phyloP scores from a whole-genome alignment of 2,113 vertebrate species.

The Rallus limicola region DNA sequence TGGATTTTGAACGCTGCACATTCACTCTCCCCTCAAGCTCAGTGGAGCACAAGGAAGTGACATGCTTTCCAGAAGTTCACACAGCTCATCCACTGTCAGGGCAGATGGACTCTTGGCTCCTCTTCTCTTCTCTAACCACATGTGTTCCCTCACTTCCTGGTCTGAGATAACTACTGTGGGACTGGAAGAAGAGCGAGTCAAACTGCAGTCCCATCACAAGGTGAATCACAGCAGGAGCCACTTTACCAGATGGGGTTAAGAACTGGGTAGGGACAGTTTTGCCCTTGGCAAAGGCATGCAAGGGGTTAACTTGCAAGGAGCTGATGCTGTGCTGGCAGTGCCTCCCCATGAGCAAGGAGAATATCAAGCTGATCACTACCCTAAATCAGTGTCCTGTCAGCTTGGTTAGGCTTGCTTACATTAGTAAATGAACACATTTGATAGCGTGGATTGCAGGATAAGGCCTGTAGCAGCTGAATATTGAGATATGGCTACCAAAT shows the following conservation, averaged over 20 bases:
- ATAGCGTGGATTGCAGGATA: background rate
- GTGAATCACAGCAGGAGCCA: fast-evolving
- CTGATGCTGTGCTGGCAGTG: background rate
- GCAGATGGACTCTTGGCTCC: background rate
- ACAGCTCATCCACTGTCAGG: background rate
- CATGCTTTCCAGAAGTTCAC: background rate
- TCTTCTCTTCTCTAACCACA: background rate
- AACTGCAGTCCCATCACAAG: background rate
- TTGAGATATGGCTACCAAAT: background rate
- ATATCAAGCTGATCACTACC: background rate
- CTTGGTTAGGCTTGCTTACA: background rate
- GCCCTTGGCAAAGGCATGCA: background rate
- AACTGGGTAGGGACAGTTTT: background rate
- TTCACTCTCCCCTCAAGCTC: background rate
- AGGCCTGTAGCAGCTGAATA: background rate
- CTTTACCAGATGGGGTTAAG: background rate
- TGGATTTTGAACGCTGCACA: background rate
- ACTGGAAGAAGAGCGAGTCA: background rate
- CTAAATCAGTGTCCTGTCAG: background rate
- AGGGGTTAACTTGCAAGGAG: background rate
- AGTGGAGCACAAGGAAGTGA: background rate
- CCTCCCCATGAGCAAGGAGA: background rate
- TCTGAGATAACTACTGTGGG: background rate
- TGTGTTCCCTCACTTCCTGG: background rate
- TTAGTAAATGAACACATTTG: background rate